These are phyloP conservation scores for Tipula lateralis DNA, from an alignment of 2,888 invertebrate genomes.

Conservation along the genomic window DNA sequence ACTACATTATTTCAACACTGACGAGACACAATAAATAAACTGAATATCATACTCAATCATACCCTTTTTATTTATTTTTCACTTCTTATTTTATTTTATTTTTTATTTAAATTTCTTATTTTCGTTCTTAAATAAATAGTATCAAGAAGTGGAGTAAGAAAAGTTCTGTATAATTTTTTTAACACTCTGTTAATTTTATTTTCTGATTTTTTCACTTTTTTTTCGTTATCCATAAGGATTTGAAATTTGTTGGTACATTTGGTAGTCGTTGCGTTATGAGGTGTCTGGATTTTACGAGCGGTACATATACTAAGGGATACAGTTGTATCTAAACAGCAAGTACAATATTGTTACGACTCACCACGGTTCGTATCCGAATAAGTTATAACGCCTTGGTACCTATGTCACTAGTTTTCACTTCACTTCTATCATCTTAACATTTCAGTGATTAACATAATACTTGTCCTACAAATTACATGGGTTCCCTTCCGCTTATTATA, in stretches of 20 bases:
- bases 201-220: slow-evolving; percentile 2
- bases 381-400: no score
- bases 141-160: neutral
- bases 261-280: neutral
- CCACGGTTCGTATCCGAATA: no score
- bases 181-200: neutral
- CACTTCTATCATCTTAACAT: no score
- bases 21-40: neutral
- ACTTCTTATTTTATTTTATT: neutral
- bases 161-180: neutral
- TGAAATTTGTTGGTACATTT: neutral
- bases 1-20: neutral
- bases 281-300: no score
- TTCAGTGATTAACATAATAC: no score
- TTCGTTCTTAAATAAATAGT: neutral
- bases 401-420: no score
- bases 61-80: slow-evolving; percentile 2
- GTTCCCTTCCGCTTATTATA: no score
- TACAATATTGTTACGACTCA: no score
- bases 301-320: no score
- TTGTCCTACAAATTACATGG: no score
- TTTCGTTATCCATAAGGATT: neutral
- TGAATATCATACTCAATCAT: neutral
- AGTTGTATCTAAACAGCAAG: no score
- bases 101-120: slow-evolving; percentile 3